These are phyloP conservation scores for Thecophora atra DNA, from an alignment of 2,888 invertebrate species.

Conservation along the genomic window DNA sequence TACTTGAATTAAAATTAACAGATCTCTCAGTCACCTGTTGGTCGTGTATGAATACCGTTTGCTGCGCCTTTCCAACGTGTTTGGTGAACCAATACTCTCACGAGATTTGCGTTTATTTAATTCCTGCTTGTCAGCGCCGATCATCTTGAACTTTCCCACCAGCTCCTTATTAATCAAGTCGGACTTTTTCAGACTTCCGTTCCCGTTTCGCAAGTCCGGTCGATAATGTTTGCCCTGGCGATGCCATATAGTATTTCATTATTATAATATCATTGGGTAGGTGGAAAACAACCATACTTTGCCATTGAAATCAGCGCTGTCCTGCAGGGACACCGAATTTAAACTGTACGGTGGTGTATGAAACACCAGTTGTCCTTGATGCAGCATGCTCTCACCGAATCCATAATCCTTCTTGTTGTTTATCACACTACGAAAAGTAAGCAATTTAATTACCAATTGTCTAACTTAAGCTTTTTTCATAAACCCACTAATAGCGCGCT, in stretches of 20 bases:
- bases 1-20: neutral
- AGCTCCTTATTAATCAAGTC: conserved; percentile 54
- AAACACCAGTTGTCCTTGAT: conserved; percentile 86
- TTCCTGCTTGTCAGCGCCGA: conserved; percentile 52
- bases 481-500: conserved; percentile 69
- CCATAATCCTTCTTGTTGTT: conserved; percentile 85
- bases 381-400: conserved; percentile 93
- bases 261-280: neutral
- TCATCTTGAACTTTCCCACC: conserved; percentile 57
- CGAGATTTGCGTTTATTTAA: conserved; percentile 61
- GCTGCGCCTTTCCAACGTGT: conserved; percentile 64
- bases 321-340: conserved; percentile 79
- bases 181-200: conserved; percentile 60
- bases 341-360: conserved; percentile 89
- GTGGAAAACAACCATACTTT: conserved; percentile 47
- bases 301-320: conserved; percentile 67
- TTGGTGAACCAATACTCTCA: conserved; percentile 65
- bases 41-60: conserved; percentile 70
- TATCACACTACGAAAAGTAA: conserved; percentile 69
- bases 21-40: conserved; percentile 24
- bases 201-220: too few relatives aligned
- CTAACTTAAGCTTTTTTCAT: neutral
- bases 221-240: conserved; percentile 58
- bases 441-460: neutral
- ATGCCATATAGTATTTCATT: conserved; percentile 2